Percentiles rank a stretch among this genome's conserved stretches.
phyloP scores from a whole-genome alignment of 2,888 invertebrate genomes.

The Cetonia aurata region DNA sequence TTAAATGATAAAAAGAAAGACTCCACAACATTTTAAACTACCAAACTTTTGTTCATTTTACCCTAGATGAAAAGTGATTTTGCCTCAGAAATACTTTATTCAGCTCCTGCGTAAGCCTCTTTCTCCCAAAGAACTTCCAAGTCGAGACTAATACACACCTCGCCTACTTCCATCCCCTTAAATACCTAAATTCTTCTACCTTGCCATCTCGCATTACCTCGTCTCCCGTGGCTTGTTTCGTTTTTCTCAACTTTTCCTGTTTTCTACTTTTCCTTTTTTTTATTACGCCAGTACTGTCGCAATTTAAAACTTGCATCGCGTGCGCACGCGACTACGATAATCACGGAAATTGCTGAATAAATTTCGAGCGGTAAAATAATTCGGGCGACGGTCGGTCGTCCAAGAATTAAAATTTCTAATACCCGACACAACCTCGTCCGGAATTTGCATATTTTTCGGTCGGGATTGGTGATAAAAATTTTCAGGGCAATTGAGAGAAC shows the following conservation, averaged over 20 bases:
- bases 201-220: no score
- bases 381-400: neutral
- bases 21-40: no score
- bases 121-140: no score
- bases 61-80: no score
- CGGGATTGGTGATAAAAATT: conserved; percentile 18
- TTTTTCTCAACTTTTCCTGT: neutral
- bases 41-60: no score
- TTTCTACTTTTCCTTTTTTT: neutral
- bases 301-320: conserved; percentile 13
- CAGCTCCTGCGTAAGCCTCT: no score
- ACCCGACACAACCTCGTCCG: neutral
- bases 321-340: conserved; percentile 5
- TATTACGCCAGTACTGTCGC: conserved; percentile 7
- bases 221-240: neutral
- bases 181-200: no score
- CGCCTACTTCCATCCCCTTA: no score
- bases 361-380: conserved; percentile 29
- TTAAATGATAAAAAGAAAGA: no score
- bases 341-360: conserved; percentile 30
- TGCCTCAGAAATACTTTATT: no score
- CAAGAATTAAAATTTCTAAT: conserved; percentile 34
- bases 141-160: no score
- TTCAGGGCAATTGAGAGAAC: neutral
- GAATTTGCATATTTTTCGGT: conserved; percentile 37